Base-by-base conservation (phyloP, 2,888 invertebrate species). In the Perizoma affinitatum region DNA sequence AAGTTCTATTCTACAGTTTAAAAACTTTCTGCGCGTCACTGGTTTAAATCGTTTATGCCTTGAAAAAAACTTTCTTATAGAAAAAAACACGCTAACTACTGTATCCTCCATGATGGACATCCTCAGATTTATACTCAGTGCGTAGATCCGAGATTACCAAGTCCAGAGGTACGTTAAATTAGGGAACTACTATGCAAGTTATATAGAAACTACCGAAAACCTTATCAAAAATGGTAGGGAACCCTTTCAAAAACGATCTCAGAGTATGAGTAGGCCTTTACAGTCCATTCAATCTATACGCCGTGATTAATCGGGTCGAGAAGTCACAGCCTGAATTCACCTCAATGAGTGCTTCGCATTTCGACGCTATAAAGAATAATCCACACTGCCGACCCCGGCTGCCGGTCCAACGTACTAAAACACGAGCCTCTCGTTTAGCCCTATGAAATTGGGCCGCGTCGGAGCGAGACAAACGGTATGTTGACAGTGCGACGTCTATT, bases 361-460 rank as follows among this genome's bases (percentile, higher is more conserved):
- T 90, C 86, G 82, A 84, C 83, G 85, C 81, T 86, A 85, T 88
- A 89, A 87, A 89, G 87, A 88, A 91, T 90, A 90, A 88, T 89
- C 87, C 87, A 84, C 83, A 82, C 82, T 72, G 67, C 77, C 82
- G 81, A 88, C 88, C 90, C 84, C 78, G 64, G 62, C 74, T 63
- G 77, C 58, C 73, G 84, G 73, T 76, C 84, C 83, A 88, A 84
- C 84, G 60, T 65, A 40, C 74, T 61, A 67, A 79, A 71, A 72
- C 69, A 80, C 67, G 61, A 64, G 68, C 76, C 76, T 85, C 88
- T 81, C 80, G 69, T 76, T 90, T 84, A 65, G 68, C 65, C 88
- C 74, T 77, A 70, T 69, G 78, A 58, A 54, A 58, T 59, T 63
- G 65, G 69, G 67, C 60, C 67, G 73, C 22, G 85, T 59, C 70